Conservation (phyloP, 2,113 vertebrate genomes). For the Datnioides undecimradiatus region DNA sequence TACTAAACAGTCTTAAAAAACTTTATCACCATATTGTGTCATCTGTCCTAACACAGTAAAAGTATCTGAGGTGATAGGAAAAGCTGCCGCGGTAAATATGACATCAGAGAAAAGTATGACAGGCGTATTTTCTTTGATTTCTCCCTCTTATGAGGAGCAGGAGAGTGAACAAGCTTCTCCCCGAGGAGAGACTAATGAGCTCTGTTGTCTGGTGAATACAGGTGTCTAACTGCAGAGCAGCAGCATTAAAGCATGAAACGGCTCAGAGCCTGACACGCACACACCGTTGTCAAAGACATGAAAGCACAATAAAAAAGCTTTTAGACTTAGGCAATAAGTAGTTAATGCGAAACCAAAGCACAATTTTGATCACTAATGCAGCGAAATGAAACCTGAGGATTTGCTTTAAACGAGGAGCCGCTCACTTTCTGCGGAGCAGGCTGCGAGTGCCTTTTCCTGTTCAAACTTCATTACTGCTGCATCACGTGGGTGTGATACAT, state of each 20-base stretch:
- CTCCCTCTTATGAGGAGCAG: neutral
- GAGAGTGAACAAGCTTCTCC: neutral
- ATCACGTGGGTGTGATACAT: neutral
- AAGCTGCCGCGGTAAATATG: slow-evolving; percentile 15
- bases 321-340: neutral
- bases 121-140: neutral
- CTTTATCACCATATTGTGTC: neutral
- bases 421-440: neutral
- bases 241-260: slow-evolving; percentile 24
- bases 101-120: slow-evolving; percentile 12
- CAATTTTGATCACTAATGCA: neutral
- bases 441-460: neutral
- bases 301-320: slow-evolving; percentile 14
- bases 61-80: neutral
- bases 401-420: neutral
- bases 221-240: neutral
- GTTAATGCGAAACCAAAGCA: neutral
- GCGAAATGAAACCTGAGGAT: neutral
- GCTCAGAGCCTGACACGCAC: neutral
- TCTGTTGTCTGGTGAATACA: slow-evolving; percentile 14
- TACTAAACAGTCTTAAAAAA: neutral
- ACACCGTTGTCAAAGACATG: neutral
- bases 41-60: neutral
- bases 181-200: slow-evolving; percentile 37
- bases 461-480: neutral